Conservation (phyloP, 2,888 invertebrate genomes). For the Deilephila porcellus region DNA sequence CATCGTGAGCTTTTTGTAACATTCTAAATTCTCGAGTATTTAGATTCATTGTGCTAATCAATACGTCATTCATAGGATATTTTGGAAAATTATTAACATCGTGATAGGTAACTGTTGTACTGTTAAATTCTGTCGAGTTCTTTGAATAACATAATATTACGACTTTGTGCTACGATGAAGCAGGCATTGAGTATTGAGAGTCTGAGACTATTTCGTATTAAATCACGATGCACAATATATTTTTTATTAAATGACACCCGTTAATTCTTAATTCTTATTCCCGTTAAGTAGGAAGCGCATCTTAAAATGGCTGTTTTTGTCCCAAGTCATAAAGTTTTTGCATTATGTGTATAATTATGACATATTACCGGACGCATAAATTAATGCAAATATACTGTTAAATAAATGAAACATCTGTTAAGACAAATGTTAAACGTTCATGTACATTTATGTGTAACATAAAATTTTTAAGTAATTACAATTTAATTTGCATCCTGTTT, state of each 20-base stretch:
- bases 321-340: background rate
- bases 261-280: too few relatives aligned
- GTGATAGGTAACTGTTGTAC: background rate
- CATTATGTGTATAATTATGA: background rate
- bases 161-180: too few relatives aligned
- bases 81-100: too few relatives aligned
- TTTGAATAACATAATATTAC: background rate
- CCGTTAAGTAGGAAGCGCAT: too few relatives aligned
- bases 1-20: background rate
- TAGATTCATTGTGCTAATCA: background rate
- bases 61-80: background rate
- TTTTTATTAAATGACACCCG: too few relatives aligned
- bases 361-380: slow-evolving; percentile 9
- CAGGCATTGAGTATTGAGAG: too few relatives aligned
- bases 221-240: too few relatives aligned
- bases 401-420: slow-evolving; percentile 11
- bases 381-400: slow-evolving; percentile 11
- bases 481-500: slow-evolving; percentile 9
- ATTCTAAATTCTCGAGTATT: background rate
- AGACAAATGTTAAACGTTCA: background rate
- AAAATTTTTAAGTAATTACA: background rate
- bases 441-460: background rate
- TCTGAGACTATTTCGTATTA: too few relatives aligned
- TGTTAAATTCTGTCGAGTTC: background rate
- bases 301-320: background rate